Percentiles rank a stretch among this genome's conserved stretches.
phyloP scores from a whole-genome alignment of 2,888 invertebrate species.

The Atrina japonica region DNA sequence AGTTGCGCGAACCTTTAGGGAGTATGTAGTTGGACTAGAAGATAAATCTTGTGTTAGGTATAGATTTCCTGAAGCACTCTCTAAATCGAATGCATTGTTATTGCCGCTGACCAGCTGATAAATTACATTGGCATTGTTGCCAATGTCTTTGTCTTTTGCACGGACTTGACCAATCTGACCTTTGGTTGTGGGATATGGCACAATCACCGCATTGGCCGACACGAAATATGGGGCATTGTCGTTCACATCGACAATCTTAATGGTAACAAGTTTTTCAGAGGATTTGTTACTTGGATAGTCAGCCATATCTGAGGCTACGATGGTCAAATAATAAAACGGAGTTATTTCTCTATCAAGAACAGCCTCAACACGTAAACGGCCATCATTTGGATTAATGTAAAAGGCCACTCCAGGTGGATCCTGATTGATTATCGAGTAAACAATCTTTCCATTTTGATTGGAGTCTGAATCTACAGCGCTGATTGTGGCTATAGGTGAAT shows the following conservation, averaged over 20 bases:
- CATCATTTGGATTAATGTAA: slow-evolving; percentile 88
- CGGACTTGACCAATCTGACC: slow-evolving; percentile 88
- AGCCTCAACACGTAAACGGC: slow-evolving; percentile 89
- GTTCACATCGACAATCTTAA: slow-evolving; percentile 93
- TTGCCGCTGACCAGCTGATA: slow-evolving; percentile 84
- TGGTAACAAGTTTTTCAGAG: slow-evolving; percentile 93
- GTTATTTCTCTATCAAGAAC: slow-evolving; percentile 95
- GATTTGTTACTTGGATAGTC: no score
- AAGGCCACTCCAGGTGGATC: slow-evolving; percentile 94
- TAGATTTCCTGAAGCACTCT: slow-evolving; percentile 52
- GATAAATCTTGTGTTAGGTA: slow-evolving; percentile 50
- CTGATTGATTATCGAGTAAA: slow-evolving; percentile 90
- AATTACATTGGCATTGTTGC: slow-evolving; percentile 94
- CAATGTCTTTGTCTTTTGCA: slow-evolving; percentile 94
- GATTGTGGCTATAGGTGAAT: slow-evolving; percentile 86
- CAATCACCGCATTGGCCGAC: slow-evolving; percentile 88
- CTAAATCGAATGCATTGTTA: slow-evolving; percentile 46
- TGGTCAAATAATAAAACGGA: slow-evolving; percentile 92
- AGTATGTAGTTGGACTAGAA: slow-evolving; percentile 48
- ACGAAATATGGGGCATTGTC: slow-evolving; percentile 94
- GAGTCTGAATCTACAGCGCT: slow-evolving; percentile 96
- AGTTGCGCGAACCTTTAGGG: slow-evolving; percentile 56
- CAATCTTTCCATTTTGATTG: slow-evolving; percentile 90
- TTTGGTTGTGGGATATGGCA: slow-evolving; percentile 80
- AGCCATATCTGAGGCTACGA: slow-evolving; percentile 95